A percentile compares a stretch with the other conserved stretches of the same genome.
Conservation (phyloP, 2,797 vertebrate species). For the Steatocranus sp. region DNA sequence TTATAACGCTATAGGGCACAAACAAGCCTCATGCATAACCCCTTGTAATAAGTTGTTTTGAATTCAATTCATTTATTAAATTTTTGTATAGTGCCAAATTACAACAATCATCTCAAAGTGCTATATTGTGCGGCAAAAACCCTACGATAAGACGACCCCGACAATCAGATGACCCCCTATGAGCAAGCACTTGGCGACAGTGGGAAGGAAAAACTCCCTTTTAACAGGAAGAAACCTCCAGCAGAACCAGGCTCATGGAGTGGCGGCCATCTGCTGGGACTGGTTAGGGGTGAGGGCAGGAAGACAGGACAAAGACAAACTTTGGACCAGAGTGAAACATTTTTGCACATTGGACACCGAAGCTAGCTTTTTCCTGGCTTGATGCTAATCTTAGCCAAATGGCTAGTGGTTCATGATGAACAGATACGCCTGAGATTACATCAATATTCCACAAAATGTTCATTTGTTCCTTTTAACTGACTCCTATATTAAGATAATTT, state of each 20-base stretch:
- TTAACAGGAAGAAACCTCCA: not conserved
- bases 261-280: not conserved
- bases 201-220: not conserved
- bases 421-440: not conserved
- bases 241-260: not conserved
- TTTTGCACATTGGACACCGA: not conserved
- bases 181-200: not conserved
- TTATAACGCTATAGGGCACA: not conserved
- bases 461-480: not conserved
- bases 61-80: not conserved
- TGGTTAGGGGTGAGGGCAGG: not conserved
- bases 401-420: not conserved
- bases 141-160: not conserved
- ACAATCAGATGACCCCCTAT: not conserved
- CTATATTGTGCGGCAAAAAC: not conserved
- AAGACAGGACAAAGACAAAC: not conserved
- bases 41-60: not conserved
- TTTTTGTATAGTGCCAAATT: not conserved
- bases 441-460: not conserved
- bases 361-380: not conserved
- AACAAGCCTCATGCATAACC: not conserved
- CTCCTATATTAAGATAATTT: not conserved
- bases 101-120: not conserved
- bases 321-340: not conserved
- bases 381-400: not conserved